Percentiles rank a stretch among this genome's conserved stretches.
Conservation (phyloP, 2,797 vertebrate species). For the Sebastes matsubarae region DNA sequence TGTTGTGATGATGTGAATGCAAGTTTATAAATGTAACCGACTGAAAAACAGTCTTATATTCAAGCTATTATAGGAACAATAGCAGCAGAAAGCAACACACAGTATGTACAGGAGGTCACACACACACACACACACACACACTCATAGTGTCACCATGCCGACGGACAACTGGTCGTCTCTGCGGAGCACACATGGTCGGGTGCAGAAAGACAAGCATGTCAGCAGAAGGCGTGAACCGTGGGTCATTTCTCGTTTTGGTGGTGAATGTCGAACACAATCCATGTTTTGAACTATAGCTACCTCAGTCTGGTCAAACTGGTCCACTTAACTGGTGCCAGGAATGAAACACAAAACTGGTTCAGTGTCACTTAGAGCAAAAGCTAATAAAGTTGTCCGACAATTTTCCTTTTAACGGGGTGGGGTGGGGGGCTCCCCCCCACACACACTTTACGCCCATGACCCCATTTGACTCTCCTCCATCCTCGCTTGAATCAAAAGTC, state of each 20-base stretch:
- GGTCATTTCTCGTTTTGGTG: not conserved
- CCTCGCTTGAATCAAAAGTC: too few species aligned
- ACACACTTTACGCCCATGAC: too few species aligned
- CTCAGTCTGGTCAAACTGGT: not conserved
- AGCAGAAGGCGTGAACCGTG: constrained; percentile 12
- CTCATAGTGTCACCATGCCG: constrained; percentile 10
- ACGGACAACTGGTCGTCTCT: constrained; percentile 40
- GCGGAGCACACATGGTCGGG: constrained; percentile 28
- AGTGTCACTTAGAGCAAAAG: not conserved
- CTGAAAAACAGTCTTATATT: not conserved
- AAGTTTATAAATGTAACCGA: not conserved
- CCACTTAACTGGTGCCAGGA: not conserved
- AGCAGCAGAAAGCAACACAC: constrained; percentile 4
- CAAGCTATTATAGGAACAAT: not conserved
- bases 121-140: constrained; percentile 9
- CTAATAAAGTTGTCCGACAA: not conserved
- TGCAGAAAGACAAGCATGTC: constrained; percentile 34
- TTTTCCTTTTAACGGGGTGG: too few species aligned
- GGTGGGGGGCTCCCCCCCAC: fast-evolving
- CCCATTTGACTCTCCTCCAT: too few species aligned
- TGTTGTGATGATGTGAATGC: not conserved
- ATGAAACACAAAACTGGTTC: not conserved
- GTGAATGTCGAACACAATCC: not conserved
- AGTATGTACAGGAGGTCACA: constrained; percentile 35
- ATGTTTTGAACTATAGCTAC: not conserved